Evolutionary conservation across 1,140 invertebrate genomes (phyloP), one percentile per base, ranked within the genome.

Genomic region (Leptopilina clavipes): DNA sequence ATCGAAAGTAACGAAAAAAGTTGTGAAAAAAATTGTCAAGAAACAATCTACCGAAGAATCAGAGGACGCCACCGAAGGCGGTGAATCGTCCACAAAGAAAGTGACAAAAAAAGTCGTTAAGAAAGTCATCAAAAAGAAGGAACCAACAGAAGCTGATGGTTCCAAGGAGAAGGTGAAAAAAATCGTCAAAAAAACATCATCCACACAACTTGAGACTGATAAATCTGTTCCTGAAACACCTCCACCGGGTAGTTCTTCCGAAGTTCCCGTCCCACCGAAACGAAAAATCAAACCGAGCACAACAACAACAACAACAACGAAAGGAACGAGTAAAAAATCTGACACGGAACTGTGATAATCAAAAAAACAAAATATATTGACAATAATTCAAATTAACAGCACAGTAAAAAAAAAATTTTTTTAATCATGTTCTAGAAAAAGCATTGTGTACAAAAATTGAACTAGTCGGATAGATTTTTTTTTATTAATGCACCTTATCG

Each of bases 231-330:
- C 86, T 59, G 84, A 88, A 59, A 90, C 85, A n/a, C 84, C 87
- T 44, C 83, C 85, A 37, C 78, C 84, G 31, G 73, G 75, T 48
- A 81, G 78, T 44, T 79, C 25, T 2, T 31, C 86, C 1, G 85
- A 90, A 31, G 77, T 80, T 14, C 90, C 91, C 22, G 81, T 91
- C 70, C 90, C 91, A 6, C 89, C 91, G 0, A 91, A 91, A 59
- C 81, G 90, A 79, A 91, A 91, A 84, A 44, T 72, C 9, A 90
- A 89, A 81, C 82, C 83, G 44, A 71, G 83, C 8, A 87, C 81
- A n/a, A n/a, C n/a, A n/a, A n/a, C n/a, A 48, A 3, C 76, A 43
- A 45, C 70, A 44, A 3, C 76, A 48, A 52, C 70, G 81, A 81
- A 79, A 82, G 83, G 11, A 84, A 83, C 10, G 76, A 85, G 71